A percentile compares a stretch with the other conserved stretches of the same genome.
Conservation (phyloP, 2,888 invertebrate species). For the Carpatolechia fugitivella region DNA sequence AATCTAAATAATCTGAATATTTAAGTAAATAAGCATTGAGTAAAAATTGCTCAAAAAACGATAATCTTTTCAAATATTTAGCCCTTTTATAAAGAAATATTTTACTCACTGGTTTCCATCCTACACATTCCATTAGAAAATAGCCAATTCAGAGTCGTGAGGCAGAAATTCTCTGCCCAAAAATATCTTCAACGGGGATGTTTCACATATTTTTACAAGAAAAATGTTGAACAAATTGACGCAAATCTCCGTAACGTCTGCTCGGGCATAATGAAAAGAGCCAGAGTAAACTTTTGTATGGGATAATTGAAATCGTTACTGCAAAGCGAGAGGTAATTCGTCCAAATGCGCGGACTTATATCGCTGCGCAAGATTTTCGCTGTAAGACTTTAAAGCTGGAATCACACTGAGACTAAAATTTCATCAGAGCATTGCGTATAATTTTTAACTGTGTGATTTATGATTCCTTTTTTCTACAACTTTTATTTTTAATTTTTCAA, state of each 20-base stretch:
- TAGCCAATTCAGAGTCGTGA: too few relatives aligned
- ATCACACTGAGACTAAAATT: slow-evolving; percentile 3
- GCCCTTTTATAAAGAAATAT: too few relatives aligned
- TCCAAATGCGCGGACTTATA: slow-evolving; percentile 38
- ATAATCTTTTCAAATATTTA: too few relatives aligned
- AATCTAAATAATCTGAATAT: too few relatives aligned
- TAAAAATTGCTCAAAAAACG: too few relatives aligned
- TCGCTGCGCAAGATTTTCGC: slow-evolving; percentile 16
- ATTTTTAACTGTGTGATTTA: background rate
- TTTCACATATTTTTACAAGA: slow-evolving; percentile 6
- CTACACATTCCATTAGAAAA: too few relatives aligned
- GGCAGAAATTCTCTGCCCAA: too few relatives aligned
- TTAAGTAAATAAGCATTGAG: too few relatives aligned
- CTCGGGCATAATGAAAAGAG: slow-evolving; percentile 13
- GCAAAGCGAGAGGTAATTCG: slow-evolving; percentile 35
- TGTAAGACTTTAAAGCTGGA: slow-evolving; percentile 5
- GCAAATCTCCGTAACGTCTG: slow-evolving; percentile 12
- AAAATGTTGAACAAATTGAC: slow-evolving; percentile 13
- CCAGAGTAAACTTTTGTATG: slow-evolving; percentile 23
- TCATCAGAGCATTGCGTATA: background rate
- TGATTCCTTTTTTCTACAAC: background rate
- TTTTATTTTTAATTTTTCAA: too few relatives aligned
- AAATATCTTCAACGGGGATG: background rate
- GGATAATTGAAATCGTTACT: slow-evolving; percentile 47
- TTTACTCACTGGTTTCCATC: too few relatives aligned